Conservation (phyloP, 2,888 invertebrate species). For the Pogonocherus hispidulus region DNA sequence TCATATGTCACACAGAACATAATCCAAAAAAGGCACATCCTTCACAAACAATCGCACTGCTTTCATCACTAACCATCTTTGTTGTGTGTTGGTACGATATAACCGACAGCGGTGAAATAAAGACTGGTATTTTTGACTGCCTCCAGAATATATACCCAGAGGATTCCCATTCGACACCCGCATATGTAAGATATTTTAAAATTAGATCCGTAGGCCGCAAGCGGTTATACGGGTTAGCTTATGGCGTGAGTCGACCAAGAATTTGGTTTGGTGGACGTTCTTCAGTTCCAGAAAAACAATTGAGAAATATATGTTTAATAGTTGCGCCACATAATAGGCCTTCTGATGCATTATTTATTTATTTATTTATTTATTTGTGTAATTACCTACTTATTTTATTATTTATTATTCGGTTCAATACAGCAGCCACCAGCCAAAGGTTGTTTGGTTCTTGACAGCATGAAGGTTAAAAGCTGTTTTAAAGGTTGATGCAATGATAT, state of each 20-base stretch:
- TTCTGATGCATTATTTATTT: too few relatives aligned
- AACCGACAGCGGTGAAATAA: conserved; percentile 38
- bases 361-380: too few relatives aligned
- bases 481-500: too few relatives aligned
- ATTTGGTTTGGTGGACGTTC: not conserved
- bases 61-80: conserved; percentile 41
- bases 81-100: conserved; percentile 23
- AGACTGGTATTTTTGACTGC: conserved; percentile 43
- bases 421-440: too few relatives aligned
- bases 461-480: too few relatives aligned
- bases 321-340: too few relatives aligned
- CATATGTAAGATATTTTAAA: conserved; percentile 43
- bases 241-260: not conserved
- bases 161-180: conserved; percentile 39
- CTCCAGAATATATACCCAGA: conserved; percentile 49
- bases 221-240: conserved; percentile 36
- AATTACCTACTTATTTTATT: too few relatives aligned
- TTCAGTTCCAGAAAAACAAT: too few relatives aligned
- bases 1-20: conserved; percentile 3
- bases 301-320: too few relatives aligned
- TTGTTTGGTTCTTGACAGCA: too few relatives aligned
- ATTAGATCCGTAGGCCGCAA: conserved; percentile 41
- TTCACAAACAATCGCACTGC: not conserved
- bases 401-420: too few relatives aligned
- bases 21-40: conserved; percentile 5